Base-by-base conservation (phyloP, 2,797 vertebrate genomes). In the Carduelis carduelis region DNA sequence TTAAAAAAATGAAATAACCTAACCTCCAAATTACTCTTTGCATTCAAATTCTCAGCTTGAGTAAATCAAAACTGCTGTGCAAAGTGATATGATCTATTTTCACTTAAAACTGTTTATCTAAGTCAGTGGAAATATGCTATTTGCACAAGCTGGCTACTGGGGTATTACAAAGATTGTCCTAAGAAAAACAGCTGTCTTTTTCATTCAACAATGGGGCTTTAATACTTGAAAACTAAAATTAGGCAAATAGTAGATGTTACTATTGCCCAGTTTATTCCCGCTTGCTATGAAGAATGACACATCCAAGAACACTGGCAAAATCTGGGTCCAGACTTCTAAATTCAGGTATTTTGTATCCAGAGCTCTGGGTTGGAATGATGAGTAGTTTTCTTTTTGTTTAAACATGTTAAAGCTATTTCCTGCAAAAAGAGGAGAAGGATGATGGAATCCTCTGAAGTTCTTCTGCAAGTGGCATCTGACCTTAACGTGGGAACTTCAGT, bases 11-110 rank as follows among this genome's bases (percentile, higher is more conserved):
- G 19, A 87, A 92, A 75, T 66, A 78, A 34, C 46, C 60, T 65
- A 86, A 83, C 60, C 57, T 71, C 60, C 57, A 55, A 85, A 84
- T 87, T 92, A 80, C 71, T 79, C 34, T 39, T 90, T 96, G 44
- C 85, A 81, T 91, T 89, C 65, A 81, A 61, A 72, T 88, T 87
- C 92, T 93, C 79, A 78, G 61, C 76, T 59, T 91, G 89, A 91
- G 43, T 59, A 85, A 83, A 88, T 88, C 43, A 85, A 71, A 83
- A 85, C 32, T 69, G 50, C 87, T 89, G n/a, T 61, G 55, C 56
- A 12, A 95, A 77, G 57, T 89, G 71, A 50, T 83, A 55, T 11
- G 12, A 83, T 93, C 35, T 86, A 26, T 89, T 92, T 78, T 91
- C 53, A 66, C 34, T 75, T 94, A 87, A 57, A 95, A 64, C n/a